Evolutionary conservation across 2,113 vertebrate species (phyloP).

Genomic region (Galeopterus variegatus): DNA sequence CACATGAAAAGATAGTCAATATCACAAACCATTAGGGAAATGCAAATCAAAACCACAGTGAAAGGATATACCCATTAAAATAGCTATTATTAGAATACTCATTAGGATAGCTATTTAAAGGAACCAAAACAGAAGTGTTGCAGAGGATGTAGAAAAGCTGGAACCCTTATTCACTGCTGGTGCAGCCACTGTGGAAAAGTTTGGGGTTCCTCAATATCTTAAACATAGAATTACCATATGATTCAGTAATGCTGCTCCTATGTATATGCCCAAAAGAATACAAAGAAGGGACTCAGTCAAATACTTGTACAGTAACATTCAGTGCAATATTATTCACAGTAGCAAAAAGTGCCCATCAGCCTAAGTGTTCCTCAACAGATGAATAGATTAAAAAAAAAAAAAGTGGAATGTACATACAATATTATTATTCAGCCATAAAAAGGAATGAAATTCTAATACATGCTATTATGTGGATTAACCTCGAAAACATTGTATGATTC

Average conservation of each 20-base stretch:
- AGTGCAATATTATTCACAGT: background rate
- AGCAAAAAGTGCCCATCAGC: background rate
- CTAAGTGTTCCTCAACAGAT: background rate
- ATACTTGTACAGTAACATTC: background rate
- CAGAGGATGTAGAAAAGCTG: background rate
- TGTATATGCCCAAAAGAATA: background rate
- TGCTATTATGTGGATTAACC: background rate
- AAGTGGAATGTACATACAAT: background rate
- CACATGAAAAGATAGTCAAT: no score
- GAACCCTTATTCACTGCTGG: background rate
- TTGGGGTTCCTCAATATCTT: no score
- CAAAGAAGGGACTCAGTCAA: background rate
- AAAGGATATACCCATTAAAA: background rate
- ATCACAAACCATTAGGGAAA: no score
- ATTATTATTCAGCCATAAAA: background rate
- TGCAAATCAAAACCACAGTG: constrained; percentile 10
- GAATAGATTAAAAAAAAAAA: background rate
- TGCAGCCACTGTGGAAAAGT: no score
- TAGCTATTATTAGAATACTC: background rate
- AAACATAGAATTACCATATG: background rate
- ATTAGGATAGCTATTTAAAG: background rate
- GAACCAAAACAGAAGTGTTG: background rate
- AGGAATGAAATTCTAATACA: constrained; percentile 30
- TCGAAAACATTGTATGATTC: background rate
- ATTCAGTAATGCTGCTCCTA: background rate